Base-by-base conservation (phyloP, 2,888 invertebrate species). In the Parnassius orleans region DNA sequence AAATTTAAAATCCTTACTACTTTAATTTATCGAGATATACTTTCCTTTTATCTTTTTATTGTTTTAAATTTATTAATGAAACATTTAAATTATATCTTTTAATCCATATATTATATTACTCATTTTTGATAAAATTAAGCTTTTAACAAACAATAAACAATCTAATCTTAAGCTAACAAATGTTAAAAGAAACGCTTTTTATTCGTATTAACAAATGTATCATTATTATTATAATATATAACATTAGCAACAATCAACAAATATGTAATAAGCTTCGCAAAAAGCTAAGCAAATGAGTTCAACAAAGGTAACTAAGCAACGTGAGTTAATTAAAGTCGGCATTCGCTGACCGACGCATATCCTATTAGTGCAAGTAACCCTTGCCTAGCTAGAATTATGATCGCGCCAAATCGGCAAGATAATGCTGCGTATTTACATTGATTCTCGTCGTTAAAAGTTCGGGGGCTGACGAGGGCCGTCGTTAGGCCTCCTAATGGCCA, bases 371-470 rank as follows among this genome's bases (percentile, higher is more conserved):
- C 68, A 60, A 64, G 61, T 72, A 86, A 86, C 87, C 88, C 87
- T 88, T 86, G 77, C 84, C 72, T 72, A 78, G 74, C 81, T 78
- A 81, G 75, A 80, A 81, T 84, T 89, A 89, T 87, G 90, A 90
- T 87, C 79, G 79, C 83, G 83, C 83, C 81, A 81, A 90, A 89
- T 90, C 89, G 85, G 84, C 89, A 90, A 90, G 91, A 89, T 90
- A 90, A 84, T 86, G 83, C 81, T 75, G 78, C 84, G 90, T 90
- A 90, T 91, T 91, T 90, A 90, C 91, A 90, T 89, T 90, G 91
- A 91, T 91, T 91, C 89, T 86, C 88, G 83, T 91, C 90, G 90
- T 90, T 91, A 91, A 90, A 91, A 91, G 90, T 90, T 87, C 85
- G 79, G 82, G 80, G 86, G 82, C 87, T 86, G 86, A 85, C 87